Conservation (phyloP, 2,797 vertebrate species). For the Schizothorax lantsangensis region DNA sequence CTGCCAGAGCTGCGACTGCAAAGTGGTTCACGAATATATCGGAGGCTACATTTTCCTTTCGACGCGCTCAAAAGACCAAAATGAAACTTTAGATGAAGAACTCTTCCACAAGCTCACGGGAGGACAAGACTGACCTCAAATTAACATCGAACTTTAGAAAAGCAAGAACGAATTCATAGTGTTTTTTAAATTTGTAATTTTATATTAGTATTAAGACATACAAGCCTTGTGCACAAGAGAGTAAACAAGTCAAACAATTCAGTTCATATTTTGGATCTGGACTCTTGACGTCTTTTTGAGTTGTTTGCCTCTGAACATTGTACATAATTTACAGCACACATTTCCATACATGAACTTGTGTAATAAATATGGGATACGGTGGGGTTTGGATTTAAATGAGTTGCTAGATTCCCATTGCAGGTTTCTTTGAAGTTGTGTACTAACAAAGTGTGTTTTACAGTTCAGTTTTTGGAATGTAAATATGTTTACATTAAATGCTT, state of each 20-base stretch:
- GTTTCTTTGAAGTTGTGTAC: conserved; percentile 10
- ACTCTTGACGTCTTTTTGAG: background rate
- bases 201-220: background rate
- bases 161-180: background rate
- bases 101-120: conserved; percentile 97
- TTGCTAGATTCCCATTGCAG: background rate
- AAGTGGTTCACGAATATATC: conserved; percentile 95
- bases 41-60: conserved; percentile 99
- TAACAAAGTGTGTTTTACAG: background rate
- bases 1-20: conserved; percentile 92
- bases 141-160: background rate
- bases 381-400: background rate
- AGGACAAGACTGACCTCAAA: conserved; percentile 87
- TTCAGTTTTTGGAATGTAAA: background rate
- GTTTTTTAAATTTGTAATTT: background rate
- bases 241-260: background rate
- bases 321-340: background rate
- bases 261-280: background rate
- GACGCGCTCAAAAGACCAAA: conserved; percentile 96
- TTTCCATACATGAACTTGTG: background rate
- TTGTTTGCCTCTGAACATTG: background rate
- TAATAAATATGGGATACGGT: background rate
- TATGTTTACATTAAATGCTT: conserved; percentile 4
- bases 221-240: background rate
- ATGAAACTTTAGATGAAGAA: conserved; percentile 94